phyloP scores from a whole-genome alignment of 1,140 invertebrate species.

The Leptoteleia sp. region DNA sequence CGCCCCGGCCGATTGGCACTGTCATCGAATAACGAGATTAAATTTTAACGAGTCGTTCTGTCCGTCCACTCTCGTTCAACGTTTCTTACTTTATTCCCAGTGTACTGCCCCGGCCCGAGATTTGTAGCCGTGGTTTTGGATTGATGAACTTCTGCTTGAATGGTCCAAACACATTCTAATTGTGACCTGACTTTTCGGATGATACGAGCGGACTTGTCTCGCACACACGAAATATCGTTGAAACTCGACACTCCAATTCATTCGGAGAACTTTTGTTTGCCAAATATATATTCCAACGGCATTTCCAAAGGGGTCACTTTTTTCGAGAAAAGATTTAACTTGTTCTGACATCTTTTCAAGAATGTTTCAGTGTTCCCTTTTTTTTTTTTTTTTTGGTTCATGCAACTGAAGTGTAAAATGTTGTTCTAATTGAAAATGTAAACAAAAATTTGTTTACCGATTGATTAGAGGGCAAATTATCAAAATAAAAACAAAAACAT shows the following conservation, averaged over 20 bases:
- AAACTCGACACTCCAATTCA: slow-evolving; percentile 42
- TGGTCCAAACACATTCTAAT: slow-evolving; percentile 70
- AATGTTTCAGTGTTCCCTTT: neutral
- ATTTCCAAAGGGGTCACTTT: slow-evolving; percentile 24
- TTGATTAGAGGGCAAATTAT: no score
- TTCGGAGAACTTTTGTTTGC: slow-evolving; percentile 30
- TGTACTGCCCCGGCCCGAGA: no score
- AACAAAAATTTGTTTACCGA: no score
- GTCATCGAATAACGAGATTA: no score
- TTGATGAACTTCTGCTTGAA: slow-evolving; percentile 68
- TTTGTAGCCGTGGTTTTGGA: slow-evolving; percentile 34
- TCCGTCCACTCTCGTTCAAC: no score
- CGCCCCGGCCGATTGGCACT: no score
- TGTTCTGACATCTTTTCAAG: slow-evolving; percentile 15
- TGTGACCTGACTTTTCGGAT: slow-evolving; percentile 62
- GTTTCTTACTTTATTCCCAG: no score
- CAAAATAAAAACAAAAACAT: no score
- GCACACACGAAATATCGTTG: slow-evolving; percentile 56
- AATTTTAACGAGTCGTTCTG: no score
- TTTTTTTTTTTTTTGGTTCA: neutral
- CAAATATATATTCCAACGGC: slow-evolving; percentile 23
- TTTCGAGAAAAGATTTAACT: slow-evolving; percentile 12
- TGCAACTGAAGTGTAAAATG: neutral
- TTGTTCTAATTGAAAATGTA: neutral
- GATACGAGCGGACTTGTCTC: slow-evolving; percentile 50